A percentile compares a stretch with the other conserved stretches of the same genome.
Evolutionary conservation across 2,113 vertebrate genomes (phyloP).

Genomic region (Zosterops japonicus): DNA sequence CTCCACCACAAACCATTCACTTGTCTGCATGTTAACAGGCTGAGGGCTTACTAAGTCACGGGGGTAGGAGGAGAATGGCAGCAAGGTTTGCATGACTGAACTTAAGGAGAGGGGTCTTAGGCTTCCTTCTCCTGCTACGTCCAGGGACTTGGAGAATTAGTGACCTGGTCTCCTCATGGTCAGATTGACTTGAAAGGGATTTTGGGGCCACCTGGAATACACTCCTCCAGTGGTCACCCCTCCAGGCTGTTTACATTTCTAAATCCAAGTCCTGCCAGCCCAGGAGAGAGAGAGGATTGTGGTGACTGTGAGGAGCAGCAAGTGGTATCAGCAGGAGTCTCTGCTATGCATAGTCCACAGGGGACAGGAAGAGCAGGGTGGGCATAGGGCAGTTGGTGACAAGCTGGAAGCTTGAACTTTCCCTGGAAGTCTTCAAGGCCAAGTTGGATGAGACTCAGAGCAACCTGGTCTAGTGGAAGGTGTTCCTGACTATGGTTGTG

Average conservation of each 20-base stretch:
- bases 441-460: background rate
- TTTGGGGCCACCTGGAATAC: background rate
- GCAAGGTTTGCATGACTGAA: background rate
- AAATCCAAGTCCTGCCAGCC: background rate
- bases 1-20: background rate
- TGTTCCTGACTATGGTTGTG: background rate
- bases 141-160: background rate
- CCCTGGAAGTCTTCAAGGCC: background rate
- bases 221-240: background rate
- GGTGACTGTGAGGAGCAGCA: background rate
- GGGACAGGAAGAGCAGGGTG: background rate
- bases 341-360: background rate
- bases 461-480: background rate
- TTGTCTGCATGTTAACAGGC: background rate
- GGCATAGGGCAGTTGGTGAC: background rate
- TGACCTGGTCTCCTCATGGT: background rate
- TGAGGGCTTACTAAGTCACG: fast-evolving
- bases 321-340: background rate
- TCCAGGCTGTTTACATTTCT: background rate
- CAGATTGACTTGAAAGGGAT: background rate
- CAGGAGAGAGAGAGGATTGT: background rate
- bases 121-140: background rate
- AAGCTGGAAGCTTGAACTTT: background rate
- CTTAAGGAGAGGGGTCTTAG: background rate
- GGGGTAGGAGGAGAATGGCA: background rate